Base-by-base conservation (phyloP, 35 echinoderm and acorn worm genomes). In the Ophiothrix spiculata region DNA sequence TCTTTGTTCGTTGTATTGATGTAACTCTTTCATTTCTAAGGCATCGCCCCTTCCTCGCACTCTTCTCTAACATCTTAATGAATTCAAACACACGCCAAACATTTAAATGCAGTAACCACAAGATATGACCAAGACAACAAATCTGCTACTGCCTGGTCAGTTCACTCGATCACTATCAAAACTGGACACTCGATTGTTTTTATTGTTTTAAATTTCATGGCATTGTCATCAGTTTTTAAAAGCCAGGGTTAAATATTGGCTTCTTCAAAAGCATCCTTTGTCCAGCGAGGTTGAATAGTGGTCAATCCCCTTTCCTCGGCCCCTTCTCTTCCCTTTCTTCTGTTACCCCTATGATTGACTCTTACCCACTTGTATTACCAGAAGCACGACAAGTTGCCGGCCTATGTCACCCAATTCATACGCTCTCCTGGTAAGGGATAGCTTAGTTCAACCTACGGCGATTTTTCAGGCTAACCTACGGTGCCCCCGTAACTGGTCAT, bases 301-400 rank as follows among this genome's bases (percentile, higher is more conserved):
- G 60, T 69, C 60, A 69, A 28, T 69, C 60, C 60, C 60, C 60
- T 69, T n/a, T 69, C 16, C 60, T 28, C 60, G 60, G 60, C 60
- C 60, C 60, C 60, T 69, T 69, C 4, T 69, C 29, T 69, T 69
- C 23, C 60, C 60, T 15, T 69, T 69, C 60, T 69, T 69, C 60
- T 25, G 29, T 69, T 69, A 69, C 60, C 60, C 60, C 60, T 69
- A 15, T 28, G 29, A 69, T 69, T 69, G 60, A 69, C 60, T 69
- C 60, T 28, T 69, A 25, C 16, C 60, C 17, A 69, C 60, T 69
- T 28, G 25, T n/a, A 69, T 69, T 69, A 69, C 60, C 60, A 69
- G 16, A 12, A 6, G 23, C 25, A 69, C 60, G 16, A 28, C 60
- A n/a, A n/a, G n/a, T n/a, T n/a, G n/a, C n/a, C n/a, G n/a, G n/a